phyloP scores from a whole-genome alignment of 2,113 vertebrate species.

The Trochalopteron elliotii region DNA sequence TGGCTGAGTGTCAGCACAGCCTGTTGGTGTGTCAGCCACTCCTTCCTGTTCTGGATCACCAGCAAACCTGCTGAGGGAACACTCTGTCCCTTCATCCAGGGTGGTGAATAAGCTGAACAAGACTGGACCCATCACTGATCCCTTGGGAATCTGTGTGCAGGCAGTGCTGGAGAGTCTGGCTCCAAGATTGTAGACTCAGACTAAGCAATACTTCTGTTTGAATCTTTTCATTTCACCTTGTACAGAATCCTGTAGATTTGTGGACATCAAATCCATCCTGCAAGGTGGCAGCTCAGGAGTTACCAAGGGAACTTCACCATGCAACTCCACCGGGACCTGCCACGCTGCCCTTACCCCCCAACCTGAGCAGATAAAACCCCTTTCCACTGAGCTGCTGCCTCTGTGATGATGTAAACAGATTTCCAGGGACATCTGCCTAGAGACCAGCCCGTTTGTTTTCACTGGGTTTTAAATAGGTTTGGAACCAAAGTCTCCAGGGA shows the following conservation, averaged over 20 bases:
- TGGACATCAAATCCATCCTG: not conserved
- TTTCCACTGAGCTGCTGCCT: not conserved
- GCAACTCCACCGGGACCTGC: not conserved
- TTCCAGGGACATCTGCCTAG: conserved; percentile 38
- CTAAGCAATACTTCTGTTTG: not conserved
- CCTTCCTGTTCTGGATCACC: not conserved
- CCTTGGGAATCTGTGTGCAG: not conserved
- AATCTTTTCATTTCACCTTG: not conserved
- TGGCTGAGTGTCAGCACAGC: not conserved
- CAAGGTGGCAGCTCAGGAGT: not conserved
- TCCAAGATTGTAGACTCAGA: not conserved
- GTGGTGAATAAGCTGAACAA: not conserved
- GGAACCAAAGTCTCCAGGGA: conserved; percentile 31
- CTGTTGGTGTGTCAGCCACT: not conserved
- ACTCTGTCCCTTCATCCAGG: not conserved
- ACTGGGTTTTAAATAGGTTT: conserved; percentile 45
- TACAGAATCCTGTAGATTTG: not conserved
- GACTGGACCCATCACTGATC: not conserved
- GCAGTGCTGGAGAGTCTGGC: not conserved
- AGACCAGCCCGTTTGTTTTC: conserved; percentile 34
- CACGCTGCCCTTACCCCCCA: not conserved
- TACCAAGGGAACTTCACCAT: not conserved
- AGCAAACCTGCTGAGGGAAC: not conserved
- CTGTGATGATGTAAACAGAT: not conserved
- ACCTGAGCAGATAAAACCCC: not conserved